Evolutionary conservation across 2,797 vertebrate genomes (phyloP).

Genomic region (Rhinella marina): DNA sequence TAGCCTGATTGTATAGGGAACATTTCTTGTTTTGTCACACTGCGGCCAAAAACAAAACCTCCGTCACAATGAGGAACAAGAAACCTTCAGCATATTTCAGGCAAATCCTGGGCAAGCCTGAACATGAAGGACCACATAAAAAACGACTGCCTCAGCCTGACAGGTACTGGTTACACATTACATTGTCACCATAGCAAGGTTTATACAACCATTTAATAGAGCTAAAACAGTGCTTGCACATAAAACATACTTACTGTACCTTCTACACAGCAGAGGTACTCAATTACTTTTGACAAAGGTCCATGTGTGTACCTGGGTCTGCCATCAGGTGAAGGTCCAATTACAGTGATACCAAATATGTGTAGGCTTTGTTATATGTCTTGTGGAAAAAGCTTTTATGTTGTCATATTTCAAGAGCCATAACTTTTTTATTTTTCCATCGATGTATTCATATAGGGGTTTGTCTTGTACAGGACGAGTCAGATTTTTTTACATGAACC

Average conservation of each 20-base stretch:
- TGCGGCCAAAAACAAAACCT: not conserved
- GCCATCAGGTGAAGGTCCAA: no score
- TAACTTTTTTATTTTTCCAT: no score
- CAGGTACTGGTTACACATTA: conserved; percentile 24
- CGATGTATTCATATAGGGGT: no score
- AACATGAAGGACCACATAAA: not conserved
- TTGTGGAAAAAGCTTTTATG: no score
- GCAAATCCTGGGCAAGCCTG: conserved; percentile 34
- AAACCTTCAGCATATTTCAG: not conserved
- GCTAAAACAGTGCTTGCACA: not conserved
- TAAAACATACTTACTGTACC: not conserved
- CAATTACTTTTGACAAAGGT: no score
- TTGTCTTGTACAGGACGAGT: no score
- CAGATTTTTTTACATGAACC: no score
- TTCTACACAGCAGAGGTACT: no score
- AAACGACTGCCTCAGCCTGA: conserved; percentile 2
- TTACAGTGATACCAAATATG: no score
- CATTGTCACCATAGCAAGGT: conserved; percentile 24
- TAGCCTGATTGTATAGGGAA: not conserved
- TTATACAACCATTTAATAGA: not conserved
- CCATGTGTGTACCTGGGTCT: no score
- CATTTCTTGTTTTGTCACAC: not conserved
- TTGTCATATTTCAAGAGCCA: no score
- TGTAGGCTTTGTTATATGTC: no score
- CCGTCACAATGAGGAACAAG: conserved; percentile 11